Evolutionary conservation across 2,888 invertebrate species (phyloP), one percentile per base, ranked within the genome.

Genomic region (Orthonevra nobilis): DNA sequence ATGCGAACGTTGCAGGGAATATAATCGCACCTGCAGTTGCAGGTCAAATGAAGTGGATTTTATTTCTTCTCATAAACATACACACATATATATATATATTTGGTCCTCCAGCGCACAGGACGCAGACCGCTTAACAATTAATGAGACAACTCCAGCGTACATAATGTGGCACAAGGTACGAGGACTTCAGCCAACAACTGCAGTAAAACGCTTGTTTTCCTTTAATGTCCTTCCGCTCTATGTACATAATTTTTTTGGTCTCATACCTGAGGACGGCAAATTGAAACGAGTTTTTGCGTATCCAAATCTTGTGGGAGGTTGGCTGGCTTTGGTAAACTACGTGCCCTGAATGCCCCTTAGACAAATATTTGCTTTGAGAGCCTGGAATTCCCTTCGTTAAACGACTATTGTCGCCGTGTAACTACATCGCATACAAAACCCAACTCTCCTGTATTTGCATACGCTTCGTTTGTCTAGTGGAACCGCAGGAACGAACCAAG

Each of bases 241-340:
- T 10, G 9, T 17, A n/a, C n/a, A n/a, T n/a, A n/a, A n/a, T 12
- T 20, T 40, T 30, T 20, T 42, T 30, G 4, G 9, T 5, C 14
- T 5, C 10, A 10, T 7, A 1, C 2, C 12, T 12, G 26, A 34
- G 42, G 44, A 44, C 64, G 6, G 44, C 34, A 52, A 26, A 64
- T 52, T 64, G 40, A 63, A 50, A 42, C 20, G 40, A 10, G 26
- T 54, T 44, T 64, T 64, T 64, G 32, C 32, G 36, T 28, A 61
- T 28, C 28, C 20, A 30, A 46, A 60, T 46, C 19, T 30, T 20
- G 38, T 52, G 14, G 20, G 12, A 10, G 9, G 36, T n/a, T 20
- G 12, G 9, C 19, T 2, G 30, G 23, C 3, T n/a, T n/a, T 3
- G 28, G 38, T 48, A 14, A 30, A 38, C 38, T 32, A 34, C 23